Conservation (phyloP, 2,113 vertebrate genomes). For the Patagioenas fasciata region DNA sequence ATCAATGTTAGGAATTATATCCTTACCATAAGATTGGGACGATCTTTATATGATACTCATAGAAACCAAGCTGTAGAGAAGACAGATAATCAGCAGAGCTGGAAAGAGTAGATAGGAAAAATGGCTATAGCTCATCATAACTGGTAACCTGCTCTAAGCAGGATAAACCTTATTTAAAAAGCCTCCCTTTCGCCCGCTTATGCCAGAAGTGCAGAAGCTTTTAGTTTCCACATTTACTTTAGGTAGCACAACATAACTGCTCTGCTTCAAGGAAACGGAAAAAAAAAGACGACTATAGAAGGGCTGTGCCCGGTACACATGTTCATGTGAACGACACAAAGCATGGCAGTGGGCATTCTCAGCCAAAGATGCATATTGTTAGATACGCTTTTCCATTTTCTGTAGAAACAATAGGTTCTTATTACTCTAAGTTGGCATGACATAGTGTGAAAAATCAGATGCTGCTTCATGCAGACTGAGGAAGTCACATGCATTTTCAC, state of each 20-base stretch:
- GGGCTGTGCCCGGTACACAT: not conserved
- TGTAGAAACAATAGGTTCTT: conserved; percentile 14
- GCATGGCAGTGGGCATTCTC: not conserved
- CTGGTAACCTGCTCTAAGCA: not conserved
- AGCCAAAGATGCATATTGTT: not conserved
- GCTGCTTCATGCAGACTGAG: conserved; percentile 4
- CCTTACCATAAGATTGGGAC: not conserved
- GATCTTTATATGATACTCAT: not conserved
- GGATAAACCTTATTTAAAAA: not conserved
- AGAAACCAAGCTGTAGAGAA: not conserved
- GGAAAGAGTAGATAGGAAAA: not conserved
- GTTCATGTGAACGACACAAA: not conserved
- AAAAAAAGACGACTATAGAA: not conserved
- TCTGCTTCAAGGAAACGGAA: not conserved
- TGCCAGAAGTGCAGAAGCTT: not conserved
- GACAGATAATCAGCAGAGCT: rapidly evolving
- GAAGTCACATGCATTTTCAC: conserved; percentile 14
- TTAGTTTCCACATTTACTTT: not conserved
- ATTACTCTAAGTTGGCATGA: not conserved
- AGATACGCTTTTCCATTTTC: not conserved
- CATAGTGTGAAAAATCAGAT: conserved; percentile 32
- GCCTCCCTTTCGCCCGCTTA: not conserved
- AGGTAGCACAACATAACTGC: not conserved
- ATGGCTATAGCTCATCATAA: not conserved
- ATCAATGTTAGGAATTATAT: not conserved